phyloP scores from a whole-genome alignment of 2,797 vertebrate species.

The Acanthurus leucopareius region DNA sequence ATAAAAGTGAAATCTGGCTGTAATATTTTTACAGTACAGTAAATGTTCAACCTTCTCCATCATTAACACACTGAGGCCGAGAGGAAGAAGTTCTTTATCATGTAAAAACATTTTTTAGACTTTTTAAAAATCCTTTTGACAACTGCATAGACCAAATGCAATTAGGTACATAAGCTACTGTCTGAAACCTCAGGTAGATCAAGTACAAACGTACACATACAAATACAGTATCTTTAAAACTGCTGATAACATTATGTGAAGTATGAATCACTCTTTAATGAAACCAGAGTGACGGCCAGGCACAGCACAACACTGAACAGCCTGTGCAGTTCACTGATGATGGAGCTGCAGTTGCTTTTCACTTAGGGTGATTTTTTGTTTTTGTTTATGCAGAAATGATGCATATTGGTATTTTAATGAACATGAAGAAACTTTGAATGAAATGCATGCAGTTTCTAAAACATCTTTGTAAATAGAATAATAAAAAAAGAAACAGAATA shows the following conservation, averaged over 20 bases:
- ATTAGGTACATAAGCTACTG: constrained; percentile 42
- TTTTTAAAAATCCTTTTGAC: constrained; percentile 49
- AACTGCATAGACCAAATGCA: constrained; percentile 76
- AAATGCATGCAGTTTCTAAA: constrained; percentile 13
- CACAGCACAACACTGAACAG: constrained; percentile 35
- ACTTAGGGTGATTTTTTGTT: constrained; percentile 15
- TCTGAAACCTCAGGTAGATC: constrained; percentile 32
- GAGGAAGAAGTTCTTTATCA: constrained; percentile 44
- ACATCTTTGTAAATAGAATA: background rate
- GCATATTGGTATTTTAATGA: constrained; percentile 20
- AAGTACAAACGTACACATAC: constrained; percentile 64
- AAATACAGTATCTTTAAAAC: constrained; percentile 51
- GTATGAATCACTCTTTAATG: constrained; percentile 22
- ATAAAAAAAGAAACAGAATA: constrained; percentile 20
- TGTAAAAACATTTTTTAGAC: constrained; percentile 66
- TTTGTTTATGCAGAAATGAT: constrained; percentile 35
- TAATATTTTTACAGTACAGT: constrained; percentile 67
- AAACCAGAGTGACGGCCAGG: constrained; percentile 34
- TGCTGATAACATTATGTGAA: constrained; percentile 19
- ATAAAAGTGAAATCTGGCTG: constrained; percentile 63
- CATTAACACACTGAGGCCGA: constrained; percentile 47
- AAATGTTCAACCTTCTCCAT: constrained; percentile 52
- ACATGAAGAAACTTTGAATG: constrained; percentile 14
- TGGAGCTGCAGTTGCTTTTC: constrained; percentile 29
- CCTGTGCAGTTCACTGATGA: constrained; percentile 6